Conservation (phyloP, 1,140 invertebrate genomes). For the Brachionus paranguensis region DNA sequence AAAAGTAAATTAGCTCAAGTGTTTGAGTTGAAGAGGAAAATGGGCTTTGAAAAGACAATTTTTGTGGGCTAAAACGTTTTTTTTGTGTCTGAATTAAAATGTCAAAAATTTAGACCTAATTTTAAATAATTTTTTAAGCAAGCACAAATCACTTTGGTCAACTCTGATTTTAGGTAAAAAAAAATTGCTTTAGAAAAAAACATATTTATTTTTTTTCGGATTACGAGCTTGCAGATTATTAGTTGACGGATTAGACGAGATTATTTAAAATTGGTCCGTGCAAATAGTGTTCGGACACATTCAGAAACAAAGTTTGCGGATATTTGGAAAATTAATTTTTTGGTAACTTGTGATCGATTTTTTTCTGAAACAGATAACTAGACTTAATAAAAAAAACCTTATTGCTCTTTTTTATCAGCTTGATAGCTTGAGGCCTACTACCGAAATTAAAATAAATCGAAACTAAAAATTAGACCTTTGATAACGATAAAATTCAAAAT, state of each 20-base stretch:
- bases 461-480: not conserved
- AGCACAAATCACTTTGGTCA: not conserved
- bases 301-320: not conserved
- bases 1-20: not conserved
- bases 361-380: not conserved
- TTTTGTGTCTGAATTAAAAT: not conserved
- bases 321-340: not conserved
- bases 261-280: not conserved
- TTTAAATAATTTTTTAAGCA: not conserved
- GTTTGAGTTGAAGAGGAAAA: not conserved
- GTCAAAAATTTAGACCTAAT: not conserved
- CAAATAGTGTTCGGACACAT: not conserved
- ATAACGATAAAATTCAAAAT: not conserved
- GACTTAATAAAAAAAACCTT: not conserved
- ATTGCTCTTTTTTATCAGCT: not conserved
- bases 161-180: not conserved
- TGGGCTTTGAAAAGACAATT: not conserved
- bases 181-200: not conserved
- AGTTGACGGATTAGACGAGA: not conserved
- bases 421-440: not conserved
- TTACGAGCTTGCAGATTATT: not conserved
- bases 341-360: not conserved
- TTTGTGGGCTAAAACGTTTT: not conserved
- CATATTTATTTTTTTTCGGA: not conserved
- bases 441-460: not conserved